phyloP scores from a whole-genome alignment of 2,113 vertebrate species.

The Oxyura jamaicensis region DNA sequence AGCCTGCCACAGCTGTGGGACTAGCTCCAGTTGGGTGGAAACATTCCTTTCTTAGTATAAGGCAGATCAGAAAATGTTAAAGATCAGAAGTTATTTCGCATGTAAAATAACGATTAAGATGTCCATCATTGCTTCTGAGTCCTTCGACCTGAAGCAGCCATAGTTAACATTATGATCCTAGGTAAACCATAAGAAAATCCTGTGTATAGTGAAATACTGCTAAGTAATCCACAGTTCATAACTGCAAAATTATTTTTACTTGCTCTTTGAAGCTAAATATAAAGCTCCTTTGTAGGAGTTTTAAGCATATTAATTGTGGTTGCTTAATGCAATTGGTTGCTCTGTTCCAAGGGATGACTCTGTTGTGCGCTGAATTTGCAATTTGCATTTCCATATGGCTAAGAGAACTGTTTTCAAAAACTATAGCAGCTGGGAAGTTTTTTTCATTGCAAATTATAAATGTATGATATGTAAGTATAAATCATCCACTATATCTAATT shows the following conservation, averaged over 20 bases:
- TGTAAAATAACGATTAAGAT: background rate
- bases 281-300: background rate
- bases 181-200: background rate
- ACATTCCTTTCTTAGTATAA: background rate
- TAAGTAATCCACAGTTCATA: background rate
- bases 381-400: constrained; percentile 14
- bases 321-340: constrained; percentile 8
- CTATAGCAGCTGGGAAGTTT: background rate
- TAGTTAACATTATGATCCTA: background rate
- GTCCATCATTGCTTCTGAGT: background rate
- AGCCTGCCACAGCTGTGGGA: background rate
- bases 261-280: background rate
- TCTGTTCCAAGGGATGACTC: background rate
- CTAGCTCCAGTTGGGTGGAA: background rate
- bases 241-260: background rate
- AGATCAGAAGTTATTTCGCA: background rate
- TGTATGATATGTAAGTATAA: background rate
- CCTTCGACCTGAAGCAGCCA: background rate
- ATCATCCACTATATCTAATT: background rate
- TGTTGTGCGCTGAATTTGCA: background rate
- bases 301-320: background rate
- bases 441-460: background rate
- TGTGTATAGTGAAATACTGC: background rate
- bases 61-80: no score
- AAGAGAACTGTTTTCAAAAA: background rate